phyloP scores from a whole-genome alignment of 2,113 vertebrate genomes.

The Neomonachus schauinslandi region DNA sequence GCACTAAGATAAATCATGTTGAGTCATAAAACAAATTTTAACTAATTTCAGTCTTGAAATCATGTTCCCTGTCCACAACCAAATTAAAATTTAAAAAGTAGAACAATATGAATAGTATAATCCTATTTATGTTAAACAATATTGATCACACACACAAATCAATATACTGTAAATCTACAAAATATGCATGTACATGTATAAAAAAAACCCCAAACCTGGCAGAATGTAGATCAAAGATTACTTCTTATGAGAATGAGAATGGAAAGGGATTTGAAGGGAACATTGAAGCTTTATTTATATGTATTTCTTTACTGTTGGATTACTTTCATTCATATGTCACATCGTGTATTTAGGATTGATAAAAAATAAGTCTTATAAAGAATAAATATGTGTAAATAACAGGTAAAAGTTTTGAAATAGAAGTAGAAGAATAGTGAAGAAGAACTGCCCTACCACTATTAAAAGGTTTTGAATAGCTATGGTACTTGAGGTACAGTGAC shows the following conservation, averaged over 20 bases:
- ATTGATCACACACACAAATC: neutral
- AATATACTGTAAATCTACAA: neutral
- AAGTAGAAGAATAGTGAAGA: neutral
- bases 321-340: neutral
- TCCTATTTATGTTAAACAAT: neutral
- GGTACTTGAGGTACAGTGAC: neutral
- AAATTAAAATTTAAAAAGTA: neutral
- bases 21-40: neutral
- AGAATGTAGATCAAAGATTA: neutral
- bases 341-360: neutral
- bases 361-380: neutral
- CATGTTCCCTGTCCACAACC: neutral
- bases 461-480: neutral
- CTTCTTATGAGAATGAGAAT: neutral
- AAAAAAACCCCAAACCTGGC: neutral
- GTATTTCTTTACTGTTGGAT: neutral
- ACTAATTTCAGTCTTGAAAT: conserved; percentile 17
- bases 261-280: neutral
- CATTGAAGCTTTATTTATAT: neutral
- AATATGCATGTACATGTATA: neutral
- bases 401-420: neutral
- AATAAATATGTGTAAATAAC: neutral
- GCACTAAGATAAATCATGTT: neutral
- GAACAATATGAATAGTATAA: neutral
- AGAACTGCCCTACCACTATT: neutral